phyloP scores from a whole-genome alignment of 2,888 invertebrate species.

The Onthophagus sagittarius region DNA sequence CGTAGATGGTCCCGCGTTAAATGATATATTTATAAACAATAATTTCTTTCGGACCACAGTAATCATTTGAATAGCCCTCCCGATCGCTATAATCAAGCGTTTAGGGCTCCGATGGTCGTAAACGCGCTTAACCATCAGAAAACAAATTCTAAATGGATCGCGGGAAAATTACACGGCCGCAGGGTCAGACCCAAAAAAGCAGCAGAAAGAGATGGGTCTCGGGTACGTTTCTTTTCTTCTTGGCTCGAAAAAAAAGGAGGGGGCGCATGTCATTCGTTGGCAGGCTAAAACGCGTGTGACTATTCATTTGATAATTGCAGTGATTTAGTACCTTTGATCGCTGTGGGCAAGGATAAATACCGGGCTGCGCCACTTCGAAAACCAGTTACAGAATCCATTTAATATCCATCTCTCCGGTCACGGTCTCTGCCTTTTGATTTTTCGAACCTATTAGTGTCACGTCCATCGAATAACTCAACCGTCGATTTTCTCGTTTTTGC shows the following conservation, averaged over 20 bases:
- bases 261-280: slow-evolving; percentile 46
- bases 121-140: slow-evolving; percentile 44
- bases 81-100: slow-evolving; percentile 50
- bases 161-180: slow-evolving; percentile 42
- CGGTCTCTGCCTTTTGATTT: not conserved
- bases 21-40: slow-evolving; percentile 48
- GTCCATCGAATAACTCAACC: slow-evolving; percentile 1
- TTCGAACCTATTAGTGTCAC: slow-evolving; percentile 8
- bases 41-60: slow-evolving; percentile 44
- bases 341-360: slow-evolving; percentile 29
- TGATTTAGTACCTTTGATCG: slow-evolving; percentile 46
- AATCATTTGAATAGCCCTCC: slow-evolving; percentile 46
- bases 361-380: slow-evolving; percentile 28
- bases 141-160: slow-evolving; percentile 49
- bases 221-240: no score
- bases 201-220: not conserved
- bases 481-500: not conserved
- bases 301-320: slow-evolving; percentile 60
- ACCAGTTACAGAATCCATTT: slow-evolving; percentile 5
- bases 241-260: slow-evolving; percentile 14
- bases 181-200: slow-evolving; percentile 14
- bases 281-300: slow-evolving; percentile 43
- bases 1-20: slow-evolving; percentile 36
- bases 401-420: not conserved
- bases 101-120: slow-evolving; percentile 44